Evolutionary conservation across 2,888 invertebrate species (phyloP).

Genomic region (Lithophane semibrunnea): DNA sequence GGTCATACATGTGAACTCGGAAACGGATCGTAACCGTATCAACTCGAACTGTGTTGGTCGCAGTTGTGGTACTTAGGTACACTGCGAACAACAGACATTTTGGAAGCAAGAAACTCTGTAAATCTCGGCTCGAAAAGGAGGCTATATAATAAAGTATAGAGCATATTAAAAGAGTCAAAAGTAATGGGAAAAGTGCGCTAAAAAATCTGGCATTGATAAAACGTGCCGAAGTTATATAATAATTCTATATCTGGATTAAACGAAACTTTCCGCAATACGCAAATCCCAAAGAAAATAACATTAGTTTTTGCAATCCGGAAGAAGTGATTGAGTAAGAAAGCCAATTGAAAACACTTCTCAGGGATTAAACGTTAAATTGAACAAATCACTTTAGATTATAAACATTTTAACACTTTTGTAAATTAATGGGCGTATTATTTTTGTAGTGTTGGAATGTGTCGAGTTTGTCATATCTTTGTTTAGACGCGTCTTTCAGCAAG

Average conservation of each 20-base stretch:
- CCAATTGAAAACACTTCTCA: slow-evolving; percentile 19
- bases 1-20: no score
- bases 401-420: slow-evolving; percentile 34
- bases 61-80: no score
- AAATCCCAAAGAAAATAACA: slow-evolving; percentile 36
- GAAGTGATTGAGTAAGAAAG: slow-evolving; percentile 32
- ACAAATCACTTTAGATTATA: slow-evolving; percentile 30
- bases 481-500: slow-evolving; percentile 72
- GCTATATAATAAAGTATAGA: background rate
- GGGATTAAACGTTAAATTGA: slow-evolving; percentile 25
- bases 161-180: slow-evolving; percentile 1
- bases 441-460: slow-evolving; percentile 46
- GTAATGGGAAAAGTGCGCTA: background rate
- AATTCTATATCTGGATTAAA: slow-evolving; percentile 38
- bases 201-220: slow-evolving; percentile 1
- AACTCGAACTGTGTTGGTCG: no score
- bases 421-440: slow-evolving; percentile 56
- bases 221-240: slow-evolving; percentile 21
- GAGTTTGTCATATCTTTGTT: slow-evolving; percentile 70
- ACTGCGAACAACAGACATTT: background rate
- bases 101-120: background rate
- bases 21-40: no score
- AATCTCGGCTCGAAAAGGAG: background rate
- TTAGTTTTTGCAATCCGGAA: slow-evolving; percentile 43
- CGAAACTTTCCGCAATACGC: slow-evolving; percentile 38